Evolutionary conservation across 2,113 vertebrate species (phyloP).

Genomic region (Actenoides lindsayi): DNA sequence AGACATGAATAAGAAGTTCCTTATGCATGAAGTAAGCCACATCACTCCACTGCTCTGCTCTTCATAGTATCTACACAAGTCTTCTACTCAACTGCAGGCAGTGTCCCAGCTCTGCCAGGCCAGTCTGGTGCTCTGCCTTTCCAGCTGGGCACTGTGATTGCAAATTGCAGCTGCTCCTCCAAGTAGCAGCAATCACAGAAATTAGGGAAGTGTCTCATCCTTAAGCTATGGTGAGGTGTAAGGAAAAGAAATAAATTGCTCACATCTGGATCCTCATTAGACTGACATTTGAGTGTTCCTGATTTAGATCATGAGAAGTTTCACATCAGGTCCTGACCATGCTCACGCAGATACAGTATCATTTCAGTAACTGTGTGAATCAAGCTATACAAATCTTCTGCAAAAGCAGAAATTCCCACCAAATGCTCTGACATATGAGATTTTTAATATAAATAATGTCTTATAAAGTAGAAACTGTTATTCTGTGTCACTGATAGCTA

Average conservation of each 20-base stretch:
- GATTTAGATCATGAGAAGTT: not conserved
- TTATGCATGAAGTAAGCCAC: not conserved
- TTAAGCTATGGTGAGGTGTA: not conserved
- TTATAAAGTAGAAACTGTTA: not conserved
- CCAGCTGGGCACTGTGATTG: fast-evolving
- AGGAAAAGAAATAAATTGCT: not conserved
- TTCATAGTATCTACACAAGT: not conserved
- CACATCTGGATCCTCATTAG: not conserved
- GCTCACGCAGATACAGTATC: not conserved
- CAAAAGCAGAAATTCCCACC: not conserved
- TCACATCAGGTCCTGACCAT: not conserved
- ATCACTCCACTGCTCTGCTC: not conserved
- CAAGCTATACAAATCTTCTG: not conserved
- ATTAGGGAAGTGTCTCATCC: not conserved
- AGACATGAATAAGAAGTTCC: not conserved
- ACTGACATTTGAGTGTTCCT: not conserved
- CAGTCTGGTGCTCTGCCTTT: not conserved
- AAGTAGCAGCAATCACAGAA: not conserved
- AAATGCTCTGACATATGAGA: not conserved
- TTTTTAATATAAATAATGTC: not conserved
- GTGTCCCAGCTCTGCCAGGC: not conserved
- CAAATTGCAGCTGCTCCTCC: not conserved
- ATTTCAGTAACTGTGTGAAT: not conserved
- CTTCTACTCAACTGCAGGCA: not conserved
- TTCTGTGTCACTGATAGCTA: fast-evolving